These are phyloP conservation scores for Micromussa lordhowensis DNA, from an alignment of 92 coral and sea anemone genomes.

Conservation along the genomic window DNA sequence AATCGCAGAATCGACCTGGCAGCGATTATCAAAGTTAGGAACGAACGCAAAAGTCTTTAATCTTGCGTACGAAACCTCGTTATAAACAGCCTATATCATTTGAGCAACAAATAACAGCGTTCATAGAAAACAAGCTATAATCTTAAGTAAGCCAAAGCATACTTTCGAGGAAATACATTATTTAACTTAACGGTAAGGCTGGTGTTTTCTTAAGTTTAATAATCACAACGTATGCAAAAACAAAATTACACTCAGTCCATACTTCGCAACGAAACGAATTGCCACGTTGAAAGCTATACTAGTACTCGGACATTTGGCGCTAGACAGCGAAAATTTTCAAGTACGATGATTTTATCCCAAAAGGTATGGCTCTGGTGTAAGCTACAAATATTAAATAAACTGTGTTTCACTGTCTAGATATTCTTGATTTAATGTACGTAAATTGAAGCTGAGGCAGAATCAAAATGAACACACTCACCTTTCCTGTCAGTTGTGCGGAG, in stretches of 20 bases:
- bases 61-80: not conserved
- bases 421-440: not conserved
- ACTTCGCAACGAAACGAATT: not conserved
- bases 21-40: not conserved
- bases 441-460: not conserved
- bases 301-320: not conserved
- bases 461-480: constrained; percentile 61
- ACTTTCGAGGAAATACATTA: not conserved
- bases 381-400: not conserved
- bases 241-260: not conserved
- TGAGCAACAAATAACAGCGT: not conserved
- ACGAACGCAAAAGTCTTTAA: not conserved
- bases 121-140: not conserved
- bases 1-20: not conserved
- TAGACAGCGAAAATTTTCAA: not conserved
- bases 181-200: not conserved
- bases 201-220: not conserved
- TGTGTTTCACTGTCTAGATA: not conserved
- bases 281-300: constrained; percentile 14
- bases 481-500: constrained; percentile 93
- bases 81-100: not conserved
- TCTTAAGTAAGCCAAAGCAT: not conserved
- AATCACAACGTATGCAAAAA: not conserved
- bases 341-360: not conserved
- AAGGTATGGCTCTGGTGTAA: not conserved